Evolutionary conservation across 2,888 invertebrate species (phyloP).

Genomic region (Synanthedon tipuliformis): DNA sequence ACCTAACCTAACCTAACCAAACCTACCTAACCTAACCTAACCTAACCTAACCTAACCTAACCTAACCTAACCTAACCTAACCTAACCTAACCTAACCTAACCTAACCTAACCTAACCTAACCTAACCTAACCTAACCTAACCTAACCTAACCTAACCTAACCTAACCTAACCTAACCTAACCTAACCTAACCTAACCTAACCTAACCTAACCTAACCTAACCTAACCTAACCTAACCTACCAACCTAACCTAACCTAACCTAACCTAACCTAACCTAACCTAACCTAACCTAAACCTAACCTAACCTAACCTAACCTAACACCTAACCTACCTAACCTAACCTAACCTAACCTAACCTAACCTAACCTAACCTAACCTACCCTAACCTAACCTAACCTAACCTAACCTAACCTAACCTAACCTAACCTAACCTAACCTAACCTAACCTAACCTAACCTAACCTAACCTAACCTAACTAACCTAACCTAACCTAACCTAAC

Average conservation of each 20-base stretch:
- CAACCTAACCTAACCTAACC: slow-evolving; percentile 6
- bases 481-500: slow-evolving; percentile 12
- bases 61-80: slow-evolving; percentile 1
- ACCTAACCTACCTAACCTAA: slow-evolving; percentile 6
- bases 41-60: neutral
- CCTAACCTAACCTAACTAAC: slow-evolving; percentile 15
- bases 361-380: slow-evolving; percentile 6
- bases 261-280: slow-evolving; percentile 5
- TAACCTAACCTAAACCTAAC: slow-evolving; percentile 4
- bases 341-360: slow-evolving; percentile 9
- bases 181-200: neutral
- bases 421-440: slow-evolving; percentile 17
- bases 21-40: slow-evolving; percentile 1
- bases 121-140: neutral
- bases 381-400: slow-evolving; percentile 1
- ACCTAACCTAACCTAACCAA: neutral
- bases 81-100: neutral
- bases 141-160: neutral
- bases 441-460: slow-evolving; percentile 15
- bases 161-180: neutral
- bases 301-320: slow-evolving; percentile 4
- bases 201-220: neutral
- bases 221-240: neutral
- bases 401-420: slow-evolving; percentile 15
- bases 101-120: neutral